A percentile compares a stretch with the other conserved stretches of the same genome.
These are phyloP conservation scores for Gadus chalcogrammus DNA, from an alignment of 2,113 vertebrate species.

Conservation along the genomic window DNA sequence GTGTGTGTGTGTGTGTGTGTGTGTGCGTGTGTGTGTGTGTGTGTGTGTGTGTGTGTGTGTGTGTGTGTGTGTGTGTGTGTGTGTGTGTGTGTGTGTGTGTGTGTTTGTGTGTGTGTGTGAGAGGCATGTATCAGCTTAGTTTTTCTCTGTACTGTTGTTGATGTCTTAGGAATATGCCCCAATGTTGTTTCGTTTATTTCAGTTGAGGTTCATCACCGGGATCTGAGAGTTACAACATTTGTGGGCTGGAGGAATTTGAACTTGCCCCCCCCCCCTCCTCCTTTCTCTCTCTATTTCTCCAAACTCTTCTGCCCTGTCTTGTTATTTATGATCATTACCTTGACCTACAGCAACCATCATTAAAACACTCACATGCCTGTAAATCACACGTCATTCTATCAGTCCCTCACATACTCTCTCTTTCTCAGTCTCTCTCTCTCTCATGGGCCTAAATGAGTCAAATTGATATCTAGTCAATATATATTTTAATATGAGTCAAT, in stretches of 20 bases:
- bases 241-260: no score
- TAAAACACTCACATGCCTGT: constrained; percentile 52
- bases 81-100: no score
- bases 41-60: neutral
- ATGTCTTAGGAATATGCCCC: no score
- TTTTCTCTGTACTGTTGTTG: no score
- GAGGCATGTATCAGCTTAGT: no score
- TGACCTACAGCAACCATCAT: constrained; percentile 58
- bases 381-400: constrained; percentile 46
- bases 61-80: neutral
- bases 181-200: no score
- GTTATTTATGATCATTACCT: constrained; percentile 71
- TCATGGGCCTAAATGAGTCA: neutral
- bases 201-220: no score
- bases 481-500: no score
- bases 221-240: no score
- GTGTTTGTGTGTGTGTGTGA: neutral
- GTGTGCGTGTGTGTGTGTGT: neutral
- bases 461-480: no score
- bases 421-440: neutral
- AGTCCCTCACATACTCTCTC: constrained; percentile 26
- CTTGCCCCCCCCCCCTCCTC: constrained; percentile 28
- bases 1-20: neutral
- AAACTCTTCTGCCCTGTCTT: neutral
- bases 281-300: constrained; percentile 10